phyloP scores from a whole-genome alignment of 2,888 invertebrate genomes.

The Drosophila silvestris region DNA sequence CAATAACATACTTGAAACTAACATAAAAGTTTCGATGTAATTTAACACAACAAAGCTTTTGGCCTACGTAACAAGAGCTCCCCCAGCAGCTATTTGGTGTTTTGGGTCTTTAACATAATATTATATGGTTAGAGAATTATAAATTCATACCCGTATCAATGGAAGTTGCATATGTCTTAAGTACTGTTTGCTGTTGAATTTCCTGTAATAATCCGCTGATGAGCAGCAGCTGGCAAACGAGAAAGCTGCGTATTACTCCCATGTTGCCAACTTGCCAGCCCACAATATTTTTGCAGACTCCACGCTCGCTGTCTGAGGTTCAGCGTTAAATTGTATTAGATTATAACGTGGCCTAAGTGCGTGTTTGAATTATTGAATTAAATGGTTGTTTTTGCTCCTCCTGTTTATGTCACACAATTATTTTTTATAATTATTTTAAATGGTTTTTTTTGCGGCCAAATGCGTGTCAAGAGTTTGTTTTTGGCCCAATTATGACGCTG shows the following conservation, averaged over 20 bases:
- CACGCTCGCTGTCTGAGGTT: conserved; percentile 26
- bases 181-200: conserved; percentile 51
- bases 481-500: conserved; percentile 32
- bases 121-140: conserved; percentile 36
- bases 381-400: conserved; percentile 38
- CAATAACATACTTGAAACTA: conserved; percentile 12
- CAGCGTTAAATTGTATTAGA: conserved; percentile 53
- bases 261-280: conserved; percentile 68
- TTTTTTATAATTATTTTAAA: conserved; percentile 71
- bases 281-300: conserved; percentile 14
- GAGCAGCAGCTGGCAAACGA: conserved; percentile 81
- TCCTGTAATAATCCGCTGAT: conserved; percentile 82
- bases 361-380: conserved; percentile 74
- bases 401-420: conserved; percentile 23
- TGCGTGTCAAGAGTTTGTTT: background rate
- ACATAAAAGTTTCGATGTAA: conserved; percentile 11
- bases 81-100: background rate
- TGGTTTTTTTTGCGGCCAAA: conserved; percentile 23
- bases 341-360: conserved; percentile 67
- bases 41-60: conserved; percentile 30
- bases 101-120: conserved; percentile 31
- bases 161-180: conserved; percentile 32
- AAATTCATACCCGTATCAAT: conserved; percentile 39
- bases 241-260: conserved; percentile 82
- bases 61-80: background rate